These are phyloP conservation scores for Spodoptera frugiperda DNA, from an alignment of 1,140 invertebrate species.

Conservation along the genomic window DNA sequence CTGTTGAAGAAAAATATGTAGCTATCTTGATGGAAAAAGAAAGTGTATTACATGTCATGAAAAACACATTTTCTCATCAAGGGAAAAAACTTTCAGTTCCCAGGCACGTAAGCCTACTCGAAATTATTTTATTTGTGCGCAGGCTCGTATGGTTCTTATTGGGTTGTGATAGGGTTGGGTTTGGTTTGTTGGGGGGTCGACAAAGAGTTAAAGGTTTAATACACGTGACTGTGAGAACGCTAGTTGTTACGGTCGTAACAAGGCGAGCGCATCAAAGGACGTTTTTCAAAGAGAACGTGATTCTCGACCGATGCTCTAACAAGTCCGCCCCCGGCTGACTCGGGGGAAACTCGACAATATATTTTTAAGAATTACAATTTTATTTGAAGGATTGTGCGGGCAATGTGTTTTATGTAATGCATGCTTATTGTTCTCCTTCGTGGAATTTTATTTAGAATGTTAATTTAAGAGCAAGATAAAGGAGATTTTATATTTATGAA, in stretches of 20 bases:
- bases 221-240: slow-evolving; percentile 57
- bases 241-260: slow-evolving; percentile 63
- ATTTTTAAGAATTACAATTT: slow-evolving; percentile 51
- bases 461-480: slow-evolving; percentile 7
- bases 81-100: slow-evolving; percentile 61
- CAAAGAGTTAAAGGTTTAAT: slow-evolving; percentile 64
- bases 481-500: too few relatives aligned
- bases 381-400: slow-evolving; percentile 38
- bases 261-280: slow-evolving; percentile 65
- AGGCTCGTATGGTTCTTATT: slow-evolving; percentile 38
- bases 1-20: slow-evolving; percentile 35
- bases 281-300: slow-evolving; percentile 67
- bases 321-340: slow-evolving; percentile 55
- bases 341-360: slow-evolving; percentile 53
- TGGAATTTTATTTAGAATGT: slow-evolving; percentile 28
- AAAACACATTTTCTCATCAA: slow-evolving; percentile 55
- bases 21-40: slow-evolving; percentile 42
- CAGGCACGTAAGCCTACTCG: slow-evolving; percentile 60
- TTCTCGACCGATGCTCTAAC: slow-evolving; percentile 66
- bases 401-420: slow-evolving; percentile 31
- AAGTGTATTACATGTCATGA: slow-evolving; percentile 53
- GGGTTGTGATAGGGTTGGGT: slow-evolving; percentile 15
- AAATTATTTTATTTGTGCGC: slow-evolving; percentile 59
- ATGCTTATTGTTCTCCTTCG: slow-evolving; percentile 6
- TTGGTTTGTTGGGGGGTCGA: slow-evolving; percentile 38